Percentiles rank a stretch among this genome's conserved stretches.
Evolutionary conservation across 2,888 invertebrate genomes (phyloP).

Genomic region (Chaetogeoica ovagalla): DNA sequence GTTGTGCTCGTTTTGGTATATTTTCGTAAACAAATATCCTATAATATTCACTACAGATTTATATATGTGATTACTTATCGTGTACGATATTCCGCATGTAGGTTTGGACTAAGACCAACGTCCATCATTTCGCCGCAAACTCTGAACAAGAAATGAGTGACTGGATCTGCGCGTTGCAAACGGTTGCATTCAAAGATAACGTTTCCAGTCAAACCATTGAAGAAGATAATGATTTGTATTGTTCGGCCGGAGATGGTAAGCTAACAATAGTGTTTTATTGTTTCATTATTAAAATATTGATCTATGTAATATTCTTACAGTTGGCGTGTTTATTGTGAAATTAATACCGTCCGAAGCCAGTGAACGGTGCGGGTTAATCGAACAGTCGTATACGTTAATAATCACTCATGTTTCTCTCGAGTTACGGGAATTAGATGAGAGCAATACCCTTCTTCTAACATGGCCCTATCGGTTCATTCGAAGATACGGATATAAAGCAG

Average conservation of each 20-base stretch:
- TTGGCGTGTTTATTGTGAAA: constrained; percentile 75
- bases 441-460: constrained; percentile 68
- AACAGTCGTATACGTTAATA: constrained; percentile 72
- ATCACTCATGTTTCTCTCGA: constrained; percentile 77
- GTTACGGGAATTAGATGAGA: constrained; percentile 69
- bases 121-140: constrained; percentile 67
- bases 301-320: constrained; percentile 53
- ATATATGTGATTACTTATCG: not conserved
- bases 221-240: constrained; percentile 87
- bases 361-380: constrained; percentile 73
- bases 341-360: constrained; percentile 79
- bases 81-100: constrained; percentile 55
- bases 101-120: constrained; percentile 74
- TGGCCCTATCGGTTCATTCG: constrained; percentile 86
- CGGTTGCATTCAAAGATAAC: constrained; percentile 77
- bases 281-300: too few species aligned
- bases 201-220: constrained; percentile 70
- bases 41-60: not conserved
- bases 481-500: constrained; percentile 81
- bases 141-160: constrained; percentile 72
- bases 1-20: too few species aligned
- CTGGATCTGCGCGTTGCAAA: constrained; percentile 79
- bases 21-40: too few species aligned
- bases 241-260: constrained; percentile 73
- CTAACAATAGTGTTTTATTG: not conserved